Percentiles rank a stretch among this genome's conserved stretches.
Evolutionary conservation across 2,113 vertebrate species (phyloP).

Genomic region (Chionis minor): DNA sequence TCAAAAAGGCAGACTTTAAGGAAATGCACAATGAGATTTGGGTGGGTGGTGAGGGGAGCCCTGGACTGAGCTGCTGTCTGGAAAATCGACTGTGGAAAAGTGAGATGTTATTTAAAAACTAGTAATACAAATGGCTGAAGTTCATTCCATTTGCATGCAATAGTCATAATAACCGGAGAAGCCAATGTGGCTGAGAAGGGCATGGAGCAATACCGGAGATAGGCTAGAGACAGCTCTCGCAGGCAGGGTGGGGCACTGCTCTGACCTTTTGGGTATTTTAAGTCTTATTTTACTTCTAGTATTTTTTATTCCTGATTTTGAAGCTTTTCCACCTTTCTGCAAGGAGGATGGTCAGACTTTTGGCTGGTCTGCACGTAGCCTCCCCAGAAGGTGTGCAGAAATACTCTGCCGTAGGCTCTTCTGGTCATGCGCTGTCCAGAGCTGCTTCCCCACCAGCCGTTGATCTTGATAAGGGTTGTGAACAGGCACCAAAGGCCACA

Average conservation of each 20-base stretch:
- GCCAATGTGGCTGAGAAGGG: conserved; percentile 11
- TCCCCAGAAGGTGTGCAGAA: neutral
- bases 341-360: neutral
- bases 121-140: conserved; percentile 23
- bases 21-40: conserved; percentile 13
- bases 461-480: neutral
- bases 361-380: neutral
- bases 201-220: neutral
- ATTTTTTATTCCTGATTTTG: neutral
- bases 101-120: conserved; percentile 43
- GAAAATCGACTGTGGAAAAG: conserved; percentile 50
- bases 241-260: neutral
- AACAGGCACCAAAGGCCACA: neutral
- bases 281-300: neutral
- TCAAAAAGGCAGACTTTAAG: conserved; percentile 31
- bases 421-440: neutral
- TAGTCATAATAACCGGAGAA: conserved; percentile 16
- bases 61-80: neutral
- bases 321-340: neutral
- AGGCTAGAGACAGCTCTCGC: neutral
- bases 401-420: neutral
- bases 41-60: conserved; percentile 8
- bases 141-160: conserved; percentile 31
- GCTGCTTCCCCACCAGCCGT: neutral
- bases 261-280: neutral